Evolutionary conservation across 1,140 invertebrate genomes (phyloP).

Genomic region (Nasonia vitripennis): DNA sequence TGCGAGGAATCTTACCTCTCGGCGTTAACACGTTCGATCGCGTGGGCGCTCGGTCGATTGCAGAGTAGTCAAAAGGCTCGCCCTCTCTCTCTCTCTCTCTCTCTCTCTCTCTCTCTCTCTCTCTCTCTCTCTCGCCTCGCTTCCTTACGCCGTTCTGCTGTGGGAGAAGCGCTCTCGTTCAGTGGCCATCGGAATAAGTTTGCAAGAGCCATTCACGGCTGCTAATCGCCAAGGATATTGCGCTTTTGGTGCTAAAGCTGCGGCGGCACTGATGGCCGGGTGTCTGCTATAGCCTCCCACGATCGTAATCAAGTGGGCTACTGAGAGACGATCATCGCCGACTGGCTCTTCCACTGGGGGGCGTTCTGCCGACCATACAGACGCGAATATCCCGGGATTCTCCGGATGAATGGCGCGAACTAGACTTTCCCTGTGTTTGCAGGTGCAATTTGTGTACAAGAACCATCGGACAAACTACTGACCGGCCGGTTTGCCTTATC

Average conservation of each 20-base stretch:
- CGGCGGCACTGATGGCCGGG: background rate
- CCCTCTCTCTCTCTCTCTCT: too few relatives aligned
- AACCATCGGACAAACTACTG: background rate
- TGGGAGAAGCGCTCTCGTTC: background rate
- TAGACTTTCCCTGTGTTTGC: slow-evolving; percentile 20
- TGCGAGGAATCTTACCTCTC: too few relatives aligned
- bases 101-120: background rate
- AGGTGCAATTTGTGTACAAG: slow-evolving; percentile 42
- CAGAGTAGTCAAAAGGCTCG: background rate
- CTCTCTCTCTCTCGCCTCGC: background rate
- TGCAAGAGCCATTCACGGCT: background rate
- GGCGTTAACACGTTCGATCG: too few relatives aligned
- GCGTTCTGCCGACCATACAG: background rate
- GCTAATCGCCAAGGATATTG: slow-evolving; percentile 19
- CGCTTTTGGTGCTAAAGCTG: slow-evolving; percentile 8
- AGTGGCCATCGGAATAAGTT: background rate
- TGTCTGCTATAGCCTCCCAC: background rate
- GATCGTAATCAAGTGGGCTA: slow-evolving; percentile 8
- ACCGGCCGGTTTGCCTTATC: too few relatives aligned
- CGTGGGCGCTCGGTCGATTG: too few relatives aligned
- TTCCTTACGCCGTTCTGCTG: background rate
- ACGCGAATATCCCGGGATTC: background rate
- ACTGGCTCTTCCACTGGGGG: background rate
- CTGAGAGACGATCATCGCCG: slow-evolving; percentile 2
- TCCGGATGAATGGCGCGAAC: background rate